Evolutionary conservation across 1,140 invertebrate species (phyloP), one percentile per base, ranked within the genome.

Genomic region (Andricus grossulariae): DNA sequence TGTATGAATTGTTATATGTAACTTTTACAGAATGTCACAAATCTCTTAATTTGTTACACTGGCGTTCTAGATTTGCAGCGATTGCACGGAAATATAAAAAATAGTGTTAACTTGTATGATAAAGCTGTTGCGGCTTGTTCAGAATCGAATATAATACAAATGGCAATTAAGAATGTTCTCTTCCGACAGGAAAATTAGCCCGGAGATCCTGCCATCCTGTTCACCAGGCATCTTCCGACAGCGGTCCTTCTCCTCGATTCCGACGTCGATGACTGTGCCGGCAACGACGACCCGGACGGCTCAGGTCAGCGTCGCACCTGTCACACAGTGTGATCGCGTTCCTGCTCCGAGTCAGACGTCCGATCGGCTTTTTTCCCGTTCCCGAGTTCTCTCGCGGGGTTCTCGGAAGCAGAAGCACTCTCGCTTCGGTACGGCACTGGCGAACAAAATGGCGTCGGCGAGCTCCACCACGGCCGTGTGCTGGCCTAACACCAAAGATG

Each of bases 401-500:
- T 72, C 84, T 72, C 80, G 85, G 32, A 78, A 75, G 71, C 86
- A 83, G 81, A 89, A 87, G 83, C 88, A 86, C 80, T 72, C 86
- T 75, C 88, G 86, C 50, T 81, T 93, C 83, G 93, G 92, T 82
- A 93, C 93, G 91, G 92, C 93, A 90, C 92, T 95, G 90, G 92
- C 92, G 83, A 93, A 92, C 91, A 95, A 95, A 93, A 95, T 95
- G 94, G 94, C 94, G 87, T 92, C 94, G 83, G 92, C 92, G 87
- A 93, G 92, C 86, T 93, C 92, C 87, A 92, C 89, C 87, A 92
- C 91, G 87, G 92, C 92, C 87, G 92, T 93, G 84, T 89, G 94
- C 80, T 99, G 98, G 98, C 95, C 97, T 75, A 98, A 98, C 92
- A 95, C 94, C 83, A 96, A 97, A 91, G 96, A 98, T 87, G 97